phyloP scores from a whole-genome alignment of 92 coral and sea anemone genomes.

The Nematostella vectensis region DNA sequence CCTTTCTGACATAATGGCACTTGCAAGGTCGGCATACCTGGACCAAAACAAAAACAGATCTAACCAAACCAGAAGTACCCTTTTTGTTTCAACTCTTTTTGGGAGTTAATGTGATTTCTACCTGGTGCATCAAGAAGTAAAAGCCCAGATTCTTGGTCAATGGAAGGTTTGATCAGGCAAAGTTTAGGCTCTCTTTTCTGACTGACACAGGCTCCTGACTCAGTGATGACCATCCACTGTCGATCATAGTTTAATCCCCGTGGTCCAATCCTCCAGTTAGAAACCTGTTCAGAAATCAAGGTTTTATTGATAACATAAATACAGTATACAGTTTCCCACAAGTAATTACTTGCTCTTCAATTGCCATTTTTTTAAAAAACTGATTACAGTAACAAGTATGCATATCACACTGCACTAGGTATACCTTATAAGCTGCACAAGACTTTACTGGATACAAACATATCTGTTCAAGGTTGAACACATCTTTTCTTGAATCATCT shows the following conservation, averaged over 20 bases:
- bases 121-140: slow-evolving; percentile 75
- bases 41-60: too few relatives aligned
- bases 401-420: too few relatives aligned
- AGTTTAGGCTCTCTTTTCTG: slow-evolving; percentile 86
- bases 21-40: too few relatives aligned
- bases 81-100: background rate
- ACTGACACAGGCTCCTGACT: slow-evolving; percentile 68
- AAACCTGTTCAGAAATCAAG: too few relatives aligned
- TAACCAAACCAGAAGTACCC: too few relatives aligned
- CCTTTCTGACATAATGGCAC: too few relatives aligned
- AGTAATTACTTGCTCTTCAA: too few relatives aligned
- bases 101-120: slow-evolving; percentile 1
- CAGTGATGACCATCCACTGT: slow-evolving; percentile 86
- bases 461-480: slow-evolving; percentile 40
- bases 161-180: slow-evolving; percentile 66
- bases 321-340: too few relatives aligned
- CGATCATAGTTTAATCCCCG: slow-evolving; percentile 86
- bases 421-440: slow-evolving; percentile 92
- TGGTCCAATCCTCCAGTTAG: slow-evolving; percentile 66
- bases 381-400: too few relatives aligned
- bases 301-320: too few relatives aligned
- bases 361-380: too few relatives aligned
- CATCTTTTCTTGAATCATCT: background rate
- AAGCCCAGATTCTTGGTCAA: slow-evolving; percentile 32
- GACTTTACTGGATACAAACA: slow-evolving; percentile 92